Base-by-base conservation (phyloP, 2,113 vertebrate species). In the Halichoerus grypus region DNA sequence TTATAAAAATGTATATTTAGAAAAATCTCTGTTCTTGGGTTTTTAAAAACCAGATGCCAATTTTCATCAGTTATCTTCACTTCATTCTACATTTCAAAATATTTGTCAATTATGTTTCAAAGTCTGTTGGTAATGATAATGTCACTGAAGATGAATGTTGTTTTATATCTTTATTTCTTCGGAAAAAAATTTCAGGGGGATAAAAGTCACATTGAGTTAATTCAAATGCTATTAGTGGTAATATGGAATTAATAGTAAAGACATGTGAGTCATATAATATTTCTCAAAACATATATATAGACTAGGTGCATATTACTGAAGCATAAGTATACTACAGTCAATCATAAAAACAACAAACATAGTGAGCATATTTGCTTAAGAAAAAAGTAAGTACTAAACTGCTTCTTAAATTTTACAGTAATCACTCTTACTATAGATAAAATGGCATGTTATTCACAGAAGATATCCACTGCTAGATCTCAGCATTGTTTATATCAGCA, bases 151-250 rank as follows among this genome's bases (percentile, higher is more conserved):
- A 55, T 39, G 7, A 12, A 31, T 57, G 14, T 80, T 33, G 21
- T 76, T 88, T 92, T 53, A 16, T 39, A 10, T 83, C 5, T 80
- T 55, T 71, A 36, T 76, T 53, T 69, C 36, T 59, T 65, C 39
- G 19, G 5, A 79, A 18, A 69, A 69, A n/a, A 69, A 69, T 21
- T 69, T 67, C 63, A 31, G 63, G 28, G n/a, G 16, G 8, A 8
- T 82, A 72, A 36, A 96, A 76, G 49, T 92, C 67, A 92, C 3
- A 77, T n/a, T 85, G 61, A 86, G 72, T 72, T 74, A 92, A 76
- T 65, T 16, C 14, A 67, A 74, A 36, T 28, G 28, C 15, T 94
- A 55, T 86, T 79, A 94, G 49, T 65, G 15, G 13, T 85, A 65
- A 63, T 53, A 71, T n/a, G 26, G 15, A 89, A 89, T 89, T 69